Base-by-base conservation (phyloP, 2,888 invertebrate genomes). In the Branchinecta sandiegonensis region DNA sequence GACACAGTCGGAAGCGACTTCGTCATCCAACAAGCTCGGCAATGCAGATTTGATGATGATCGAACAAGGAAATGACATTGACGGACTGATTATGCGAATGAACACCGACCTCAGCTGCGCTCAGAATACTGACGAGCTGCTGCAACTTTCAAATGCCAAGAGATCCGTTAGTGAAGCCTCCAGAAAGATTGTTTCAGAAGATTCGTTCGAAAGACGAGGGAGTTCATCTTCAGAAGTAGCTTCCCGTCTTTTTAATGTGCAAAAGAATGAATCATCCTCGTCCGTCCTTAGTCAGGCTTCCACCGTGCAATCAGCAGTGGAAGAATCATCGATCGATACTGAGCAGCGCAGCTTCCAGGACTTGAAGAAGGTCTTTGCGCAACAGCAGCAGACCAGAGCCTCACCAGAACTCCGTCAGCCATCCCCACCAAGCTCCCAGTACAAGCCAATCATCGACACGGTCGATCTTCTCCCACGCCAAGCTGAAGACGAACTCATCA, bases 381-480 rank as follows among this genome's bases (percentile, higher is more conserved):
- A 56, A n/a, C 1, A 56, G 63, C 63, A 56, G 23, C n/a, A 56
- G n/a, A 56, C n/a, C 23, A 56, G 23, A 17, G 63, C 9, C n/a
- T 56, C 63, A 56, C n/a, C n/a, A n/a, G 63, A 56, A 56, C 23
- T 56, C n/a, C n/a, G 63, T n/a, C 63, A 56, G 63, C n/a, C 63
- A 56, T 56, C 63, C 63, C 63, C 12, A n/a, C 63, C 63, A 56
- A 37, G 37, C 37, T 56, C 63, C n/a, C 63, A 56, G 63, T 9
- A 56, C 63, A n/a, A 23, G 23, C 63, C 63, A 17, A 10, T 56
- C 23, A 56, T 56, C 23, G 63, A 56, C 23, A 56, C 63, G 14
- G 63, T 56, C 23, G 63, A 56, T 23, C 63, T 56, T 17, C 23
- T 56, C 14, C 63, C 63, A n/a, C n/a, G 63, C 8, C 63, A 56